Evolutionary conservation across 2,888 invertebrate species (phyloP).

Genomic region (Corythucha ciliata): DNA sequence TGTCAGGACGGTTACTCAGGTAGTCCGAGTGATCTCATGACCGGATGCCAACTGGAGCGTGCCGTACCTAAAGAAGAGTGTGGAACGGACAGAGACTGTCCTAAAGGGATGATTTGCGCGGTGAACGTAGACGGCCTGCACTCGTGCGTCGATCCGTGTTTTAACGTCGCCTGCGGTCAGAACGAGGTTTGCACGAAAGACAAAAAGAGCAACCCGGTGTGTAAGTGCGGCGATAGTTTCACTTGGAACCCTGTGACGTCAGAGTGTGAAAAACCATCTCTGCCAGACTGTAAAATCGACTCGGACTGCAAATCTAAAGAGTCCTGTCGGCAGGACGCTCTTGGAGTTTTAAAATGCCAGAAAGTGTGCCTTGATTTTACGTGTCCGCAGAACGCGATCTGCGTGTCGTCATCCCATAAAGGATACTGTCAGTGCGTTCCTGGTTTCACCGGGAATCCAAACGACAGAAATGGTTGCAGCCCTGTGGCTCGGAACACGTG

Average conservation of each 20-base stretch:
- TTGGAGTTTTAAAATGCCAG: constrained; percentile 75
- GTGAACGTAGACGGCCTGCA: constrained; percentile 52
- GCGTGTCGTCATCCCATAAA: constrained; percentile 60
- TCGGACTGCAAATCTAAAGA: constrained; percentile 59
- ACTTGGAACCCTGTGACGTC: constrained; percentile 77
- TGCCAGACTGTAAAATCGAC: constrained; percentile 67
- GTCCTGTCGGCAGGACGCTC: constrained; percentile 70
- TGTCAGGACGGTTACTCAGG: constrained; percentile 74
- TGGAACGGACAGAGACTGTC: constrained; percentile 60
- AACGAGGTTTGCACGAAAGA: constrained; percentile 71
- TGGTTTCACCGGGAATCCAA: constrained; percentile 81
- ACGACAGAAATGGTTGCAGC: constrained; percentile 78
- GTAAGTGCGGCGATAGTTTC: constrained; percentile 67
- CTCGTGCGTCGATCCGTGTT: constrained; percentile 69
- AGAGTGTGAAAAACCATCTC: constrained; percentile 73
- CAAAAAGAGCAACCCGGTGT: constrained; percentile 57
- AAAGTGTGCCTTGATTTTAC: constrained; percentile 70
- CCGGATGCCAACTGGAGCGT: constrained; percentile 67
- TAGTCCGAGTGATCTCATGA: constrained; percentile 66
- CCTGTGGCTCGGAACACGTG: constrained; percentile 65
- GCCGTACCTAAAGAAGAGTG: constrained; percentile 53
- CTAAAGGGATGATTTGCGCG: constrained; percentile 59
- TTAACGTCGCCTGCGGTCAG: constrained; percentile 68
- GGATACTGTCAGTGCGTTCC: constrained; percentile 74
- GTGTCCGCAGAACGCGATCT: constrained; percentile 74